Percentiles rank a stretch among this genome's conserved stretches.
Evolutionary conservation across 2,888 invertebrate genomes (phyloP).

Genomic region (Limnephilus rhombicus): DNA sequence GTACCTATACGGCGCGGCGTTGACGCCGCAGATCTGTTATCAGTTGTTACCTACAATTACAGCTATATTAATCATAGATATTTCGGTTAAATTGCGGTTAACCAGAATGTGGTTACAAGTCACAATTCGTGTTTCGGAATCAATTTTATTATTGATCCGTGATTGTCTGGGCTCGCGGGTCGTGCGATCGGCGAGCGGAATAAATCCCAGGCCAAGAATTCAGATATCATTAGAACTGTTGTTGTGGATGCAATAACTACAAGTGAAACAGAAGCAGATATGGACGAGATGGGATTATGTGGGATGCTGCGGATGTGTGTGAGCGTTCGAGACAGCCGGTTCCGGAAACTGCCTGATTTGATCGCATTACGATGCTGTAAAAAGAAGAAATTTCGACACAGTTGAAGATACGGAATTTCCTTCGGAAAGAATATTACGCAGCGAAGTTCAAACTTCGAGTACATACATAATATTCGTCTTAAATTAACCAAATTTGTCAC

Average conservation of each 20-base stretch:
- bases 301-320: not conserved
- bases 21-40: not conserved
- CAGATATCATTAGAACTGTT: not conserved
- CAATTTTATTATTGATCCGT: conserved; percentile 28
- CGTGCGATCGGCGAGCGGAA: conserved; percentile 5
- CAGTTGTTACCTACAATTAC: not conserved
- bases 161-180: conserved; percentile 17
- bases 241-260: not conserved
- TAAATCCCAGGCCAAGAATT: conserved; percentile 7
- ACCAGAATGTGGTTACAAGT: conserved; percentile 6
- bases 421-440: not conserved
- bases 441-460: not conserved
- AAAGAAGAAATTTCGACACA: not conserved
- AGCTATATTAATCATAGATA: not conserved
- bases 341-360: not conserved
- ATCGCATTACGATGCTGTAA: not conserved
- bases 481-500: not conserved
- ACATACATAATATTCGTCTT: not conserved
- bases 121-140: conserved; percentile 15
- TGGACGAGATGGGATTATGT: not conserved
- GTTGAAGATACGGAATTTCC: not conserved
- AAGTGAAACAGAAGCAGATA: not conserved
- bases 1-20: not conserved
- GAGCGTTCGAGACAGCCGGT: not conserved
- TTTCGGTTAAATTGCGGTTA: conserved; percentile 8